A percentile compares a stretch with the other conserved stretches of the same genome.
Conservation (phyloP, 1,140 invertebrate genomes). For the Ostrea edulis region DNA sequence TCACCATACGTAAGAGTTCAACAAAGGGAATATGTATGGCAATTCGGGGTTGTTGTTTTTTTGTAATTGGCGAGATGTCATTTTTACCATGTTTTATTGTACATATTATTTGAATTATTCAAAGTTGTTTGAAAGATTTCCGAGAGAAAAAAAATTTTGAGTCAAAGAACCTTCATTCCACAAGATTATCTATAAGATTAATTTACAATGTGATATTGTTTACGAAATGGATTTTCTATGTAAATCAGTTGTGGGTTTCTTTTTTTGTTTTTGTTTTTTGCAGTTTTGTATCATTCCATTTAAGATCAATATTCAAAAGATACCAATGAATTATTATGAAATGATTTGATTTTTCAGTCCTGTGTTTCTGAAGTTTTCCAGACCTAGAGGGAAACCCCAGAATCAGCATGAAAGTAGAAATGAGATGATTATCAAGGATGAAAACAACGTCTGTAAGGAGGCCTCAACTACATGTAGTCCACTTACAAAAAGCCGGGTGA, state of each 20-base stretch:
- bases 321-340: too few species aligned
- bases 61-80: too few species aligned
- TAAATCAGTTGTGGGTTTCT: too few species aligned
- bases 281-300: too few species aligned
- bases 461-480: background rate
- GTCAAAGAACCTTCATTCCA: background rate
- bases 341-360: background rate
- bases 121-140: background rate
- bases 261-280: too few species aligned
- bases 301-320: too few species aligned
- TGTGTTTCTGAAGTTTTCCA: slow-evolving; percentile 16
- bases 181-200: too few species aligned
- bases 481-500: background rate
- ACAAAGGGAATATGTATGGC: too few species aligned
- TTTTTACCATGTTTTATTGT: background rate
- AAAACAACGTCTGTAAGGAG: background rate
- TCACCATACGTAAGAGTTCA: too few species aligned
- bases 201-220: too few species aligned
- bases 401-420: background rate
- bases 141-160: background rate
- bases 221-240: too few species aligned
- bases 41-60: too few species aligned
- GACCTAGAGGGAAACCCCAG: background rate
- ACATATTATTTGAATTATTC: background rate
- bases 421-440: background rate